phyloP scores from a whole-genome alignment of 2,113 vertebrate species.

The Nestor notabilis region DNA sequence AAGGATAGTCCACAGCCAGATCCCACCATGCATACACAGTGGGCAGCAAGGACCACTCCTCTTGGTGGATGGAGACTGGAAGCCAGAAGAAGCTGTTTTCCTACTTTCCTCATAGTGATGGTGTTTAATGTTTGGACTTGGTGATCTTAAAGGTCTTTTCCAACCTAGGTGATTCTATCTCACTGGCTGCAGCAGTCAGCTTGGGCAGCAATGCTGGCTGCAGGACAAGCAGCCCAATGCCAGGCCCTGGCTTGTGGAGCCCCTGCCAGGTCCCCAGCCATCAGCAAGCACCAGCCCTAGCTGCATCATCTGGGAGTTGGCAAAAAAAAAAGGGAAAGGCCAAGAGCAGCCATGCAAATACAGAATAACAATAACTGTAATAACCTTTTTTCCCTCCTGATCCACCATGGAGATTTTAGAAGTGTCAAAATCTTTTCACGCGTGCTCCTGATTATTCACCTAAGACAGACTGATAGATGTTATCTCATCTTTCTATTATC shows the following conservation, averaged over 20 bases:
- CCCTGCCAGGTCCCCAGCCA: neutral
- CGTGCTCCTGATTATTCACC: neutral
- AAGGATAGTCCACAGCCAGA: accelerated
- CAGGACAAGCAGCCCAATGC: neutral
- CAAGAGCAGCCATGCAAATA: neutral
- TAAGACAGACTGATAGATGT: accelerated
- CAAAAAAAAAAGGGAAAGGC: neutral
- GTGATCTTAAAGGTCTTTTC: neutral
- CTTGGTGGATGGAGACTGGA: accelerated
- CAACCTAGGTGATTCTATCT: neutral
- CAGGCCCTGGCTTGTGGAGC: neutral
- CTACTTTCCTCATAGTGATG: neutral
- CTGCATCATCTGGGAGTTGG: neutral
- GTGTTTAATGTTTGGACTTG: neutral
- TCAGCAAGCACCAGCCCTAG: neutral
- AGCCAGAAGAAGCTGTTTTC: accelerated
- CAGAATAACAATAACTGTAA: neutral
- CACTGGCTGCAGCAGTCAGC: neutral
- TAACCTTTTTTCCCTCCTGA: neutral
- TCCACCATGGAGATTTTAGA: accelerated
- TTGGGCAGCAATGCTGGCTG: neutral
- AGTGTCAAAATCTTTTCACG: neutral
- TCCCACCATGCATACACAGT: neutral
- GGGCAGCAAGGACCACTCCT: neutral
- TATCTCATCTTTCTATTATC: neutral